phyloP scores from a whole-genome alignment of 2,797 vertebrate genomes.

The Tamandua tetradactyla region DNA sequence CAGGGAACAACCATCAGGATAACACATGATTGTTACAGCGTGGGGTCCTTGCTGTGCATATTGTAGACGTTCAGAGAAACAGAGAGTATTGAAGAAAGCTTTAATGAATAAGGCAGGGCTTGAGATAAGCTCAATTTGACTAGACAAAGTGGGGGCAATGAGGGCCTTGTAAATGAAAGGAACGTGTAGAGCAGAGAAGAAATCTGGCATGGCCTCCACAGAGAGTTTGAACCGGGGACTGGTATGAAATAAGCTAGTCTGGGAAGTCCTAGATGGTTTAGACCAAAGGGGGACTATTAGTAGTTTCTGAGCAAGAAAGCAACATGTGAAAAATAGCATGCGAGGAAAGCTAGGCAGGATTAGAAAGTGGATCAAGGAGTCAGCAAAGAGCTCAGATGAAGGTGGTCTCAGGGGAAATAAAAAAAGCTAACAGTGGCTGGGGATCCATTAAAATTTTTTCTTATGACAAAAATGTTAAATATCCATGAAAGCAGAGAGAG shows the following conservation, averaged over 20 bases:
- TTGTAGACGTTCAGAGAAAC: neutral
- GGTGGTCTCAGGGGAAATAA: neutral
- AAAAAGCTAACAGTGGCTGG: neutral
- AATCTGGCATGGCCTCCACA: neutral
- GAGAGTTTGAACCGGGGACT: neutral
- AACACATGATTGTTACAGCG: neutral
- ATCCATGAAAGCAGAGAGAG: neutral
- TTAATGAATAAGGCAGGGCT: neutral
- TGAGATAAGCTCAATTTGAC: neutral
- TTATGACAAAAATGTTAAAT: neutral
- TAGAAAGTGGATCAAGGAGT: neutral
- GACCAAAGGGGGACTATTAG: neutral
- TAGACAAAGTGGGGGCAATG: neutral
- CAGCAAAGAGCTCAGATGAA: neutral
- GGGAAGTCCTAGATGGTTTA: too few species aligned
- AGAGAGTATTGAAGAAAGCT: neutral
- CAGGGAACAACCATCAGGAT: neutral
- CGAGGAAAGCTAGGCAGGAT: neutral
- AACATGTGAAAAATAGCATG: conserved; percentile 33
- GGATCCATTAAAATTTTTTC: neutral
- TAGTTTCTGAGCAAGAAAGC: conserved; percentile 50
- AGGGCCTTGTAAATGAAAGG: neutral
- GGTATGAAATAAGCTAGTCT: conserved; percentile 5
- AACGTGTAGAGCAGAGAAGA: neutral
- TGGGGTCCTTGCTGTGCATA: neutral